Evolutionary conservation across 37 sponge, comb jelly and placozoan genomes (phyloP), one percentile per base, ranked within the genome.

Genomic region (Spongilla lacustris): DNA sequence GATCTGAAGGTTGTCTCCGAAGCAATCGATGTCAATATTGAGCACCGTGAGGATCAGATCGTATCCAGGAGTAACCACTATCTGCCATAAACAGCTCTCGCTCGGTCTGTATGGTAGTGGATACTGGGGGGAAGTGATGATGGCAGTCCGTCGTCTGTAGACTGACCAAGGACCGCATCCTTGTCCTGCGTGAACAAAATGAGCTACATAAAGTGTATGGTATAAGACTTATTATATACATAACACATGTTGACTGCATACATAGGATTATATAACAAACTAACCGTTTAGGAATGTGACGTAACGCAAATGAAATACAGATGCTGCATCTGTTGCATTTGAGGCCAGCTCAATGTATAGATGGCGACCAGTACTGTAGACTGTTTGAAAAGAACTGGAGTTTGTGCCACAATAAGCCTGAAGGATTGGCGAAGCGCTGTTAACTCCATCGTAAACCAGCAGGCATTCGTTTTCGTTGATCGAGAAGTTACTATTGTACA

Each of bases 91-190:
- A 72, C 92, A 91, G 0, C 17, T 66, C 4, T 82, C 69, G 27
- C 36, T n/a, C 35, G 87, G 88, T 72, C 69, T 69, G 36, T 87
- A 91, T 69, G 35, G 69, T 4, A 91, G 37, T 36, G 92, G 92
- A 67, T 84, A 87, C 19, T 91, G 84, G 30, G 92, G 92, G 2
- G 92, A 91, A 27, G 87, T 77, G 74, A 91, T 87, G 25, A 83
- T 72, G 22, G 76, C 88, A 34, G 80, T 87, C 0, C 73, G 84
- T 5, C 46, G 74, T 9, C 25, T 79, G 81, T 71, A 91, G 23
- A 58, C 36, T 66, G 71, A 71, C 48, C 76, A 71, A 22, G 84
- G 89, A 32, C 92, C 92, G 84, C 92, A 91, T 50, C 41, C 50
- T 36, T 78, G 36, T 14, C 67, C 92, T 91, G 69, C 30, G 69